phyloP scores from a whole-genome alignment of 1,140 invertebrate species.

The Proctacanthus coquilletti region DNA sequence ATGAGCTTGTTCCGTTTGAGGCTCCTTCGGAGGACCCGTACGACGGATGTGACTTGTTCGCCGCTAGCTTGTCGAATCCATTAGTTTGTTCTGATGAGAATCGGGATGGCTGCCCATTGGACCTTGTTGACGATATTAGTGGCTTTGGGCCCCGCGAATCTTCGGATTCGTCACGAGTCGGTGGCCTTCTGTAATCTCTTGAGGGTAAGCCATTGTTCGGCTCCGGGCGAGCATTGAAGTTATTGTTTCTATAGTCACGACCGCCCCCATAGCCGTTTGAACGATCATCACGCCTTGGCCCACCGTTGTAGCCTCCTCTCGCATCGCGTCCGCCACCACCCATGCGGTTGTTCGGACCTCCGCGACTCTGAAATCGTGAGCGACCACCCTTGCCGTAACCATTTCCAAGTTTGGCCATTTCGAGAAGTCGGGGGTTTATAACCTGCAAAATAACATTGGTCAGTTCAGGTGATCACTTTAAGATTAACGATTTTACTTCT shows the following conservation, averaged over 20 bases:
- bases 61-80: too few species aligned
- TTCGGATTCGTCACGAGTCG: conserved; percentile 1
- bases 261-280: too few species aligned
- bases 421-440: conserved; percentile 40
- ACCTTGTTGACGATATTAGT: background rate
- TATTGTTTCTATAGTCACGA: too few species aligned
- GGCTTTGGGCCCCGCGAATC: background rate
- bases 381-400: conserved; percentile 25
- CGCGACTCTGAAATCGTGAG: conserved; percentile 8
- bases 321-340: conserved; percentile 4
- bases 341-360: conserved; percentile 6
- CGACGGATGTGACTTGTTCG: too few species aligned
- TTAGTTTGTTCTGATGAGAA: too few species aligned
- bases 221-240: too few species aligned
- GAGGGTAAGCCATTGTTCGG: conserved; percentile 5
- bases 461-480: conserved; percentile 18
- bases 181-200: conserved; percentile 6
- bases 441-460: conserved; percentile 22
- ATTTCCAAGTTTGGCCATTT: conserved; percentile 31
- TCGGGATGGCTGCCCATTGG: conserved; percentile 7
- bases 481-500: conserved; percentile 24
- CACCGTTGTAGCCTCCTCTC: conserved; percentile 7
- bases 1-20: conserved; percentile 1
- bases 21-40: conserved; percentile 3
- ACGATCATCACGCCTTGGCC: too few species aligned